phyloP scores from a whole-genome alignment of 2,113 vertebrate genomes.

The Sylvilagus bachmani region DNA sequence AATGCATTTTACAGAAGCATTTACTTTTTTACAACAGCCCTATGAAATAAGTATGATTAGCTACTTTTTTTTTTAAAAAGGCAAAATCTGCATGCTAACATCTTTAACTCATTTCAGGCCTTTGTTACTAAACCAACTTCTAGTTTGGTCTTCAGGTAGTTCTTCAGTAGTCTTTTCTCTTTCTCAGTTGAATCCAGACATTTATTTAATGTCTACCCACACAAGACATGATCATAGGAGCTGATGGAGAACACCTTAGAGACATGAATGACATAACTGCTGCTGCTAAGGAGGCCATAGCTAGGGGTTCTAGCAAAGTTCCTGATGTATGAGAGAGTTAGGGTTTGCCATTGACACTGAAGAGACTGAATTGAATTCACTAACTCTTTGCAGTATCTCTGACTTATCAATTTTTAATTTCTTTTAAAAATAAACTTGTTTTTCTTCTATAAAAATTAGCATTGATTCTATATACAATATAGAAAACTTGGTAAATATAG shows the following conservation, averaged over 20 bases:
- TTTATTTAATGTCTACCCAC: neutral
- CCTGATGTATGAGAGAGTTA: neutral
- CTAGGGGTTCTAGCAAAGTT: neutral
- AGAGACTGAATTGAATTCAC: neutral
- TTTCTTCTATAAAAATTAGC: slow-evolving; percentile 40
- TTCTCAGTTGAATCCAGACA: slow-evolving; percentile 14
- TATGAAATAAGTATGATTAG: neutral
- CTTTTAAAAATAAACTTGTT: slow-evolving; percentile 34
- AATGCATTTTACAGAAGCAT: neutral
- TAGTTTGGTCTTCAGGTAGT: slow-evolving; percentile 10
- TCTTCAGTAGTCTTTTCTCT: slow-evolving; percentile 37
- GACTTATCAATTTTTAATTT: slow-evolving; percentile 43
- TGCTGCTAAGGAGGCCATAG: neutral
- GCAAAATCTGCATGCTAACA: neutral
- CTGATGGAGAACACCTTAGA: neutral
- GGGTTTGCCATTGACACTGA: neutral
- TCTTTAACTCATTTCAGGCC: slow-evolving; percentile 1
- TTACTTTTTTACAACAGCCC: slow-evolving; percentile 18
- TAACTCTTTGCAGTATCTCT: neutral
- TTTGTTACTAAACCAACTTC: slow-evolving; percentile 50
- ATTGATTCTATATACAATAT: neutral
- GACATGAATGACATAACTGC: neutral
- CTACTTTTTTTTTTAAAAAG: neutral
- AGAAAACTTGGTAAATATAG: slow-evolving; percentile 35
- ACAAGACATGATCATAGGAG: neutral